Percentiles rank a stretch among this genome's conserved stretches.
Conservation (phyloP, 1,140 invertebrate genomes). For the Diuraphis noxia region DNA sequence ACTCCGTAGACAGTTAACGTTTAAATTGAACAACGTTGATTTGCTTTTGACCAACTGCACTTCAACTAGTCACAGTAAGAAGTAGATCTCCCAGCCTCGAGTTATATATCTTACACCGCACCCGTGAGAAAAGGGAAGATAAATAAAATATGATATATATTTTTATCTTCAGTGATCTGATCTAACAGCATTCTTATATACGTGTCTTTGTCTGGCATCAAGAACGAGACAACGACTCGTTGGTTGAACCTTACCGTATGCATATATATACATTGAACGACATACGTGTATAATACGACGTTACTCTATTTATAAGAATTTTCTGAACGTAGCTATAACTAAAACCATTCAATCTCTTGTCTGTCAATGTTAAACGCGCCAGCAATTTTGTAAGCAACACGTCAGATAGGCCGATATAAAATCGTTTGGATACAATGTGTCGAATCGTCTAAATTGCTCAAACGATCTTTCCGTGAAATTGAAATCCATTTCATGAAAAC, state of each 20-base stretch:
- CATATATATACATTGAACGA: not conserved
- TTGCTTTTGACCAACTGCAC: not conserved
- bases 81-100: not conserved
- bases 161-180: not conserved
- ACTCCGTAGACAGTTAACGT: not conserved
- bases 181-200: not conserved
- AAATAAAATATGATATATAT: not conserved
- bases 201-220: not conserved
- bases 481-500: not conserved
- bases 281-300: not conserved
- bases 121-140: not conserved
- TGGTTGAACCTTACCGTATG: too few relatives aligned
- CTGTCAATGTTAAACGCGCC: not conserved
- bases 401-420: not conserved
- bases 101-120: not conserved
- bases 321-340: not conserved
- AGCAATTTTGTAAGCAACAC: not conserved
- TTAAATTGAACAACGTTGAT: not conserved
- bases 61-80: not conserved
- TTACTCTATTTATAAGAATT: not conserved
- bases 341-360: slow-evolving; percentile 8
- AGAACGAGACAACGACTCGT: not conserved
- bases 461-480: not conserved
- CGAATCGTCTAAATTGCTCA: not conserved
- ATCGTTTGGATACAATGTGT: not conserved